A percentile compares a stretch with the other conserved stretches of the same genome.
Evolutionary conservation across 2,113 vertebrate genomes (phyloP).

Genomic region (Epinephelus fuscoguttatus): DNA sequence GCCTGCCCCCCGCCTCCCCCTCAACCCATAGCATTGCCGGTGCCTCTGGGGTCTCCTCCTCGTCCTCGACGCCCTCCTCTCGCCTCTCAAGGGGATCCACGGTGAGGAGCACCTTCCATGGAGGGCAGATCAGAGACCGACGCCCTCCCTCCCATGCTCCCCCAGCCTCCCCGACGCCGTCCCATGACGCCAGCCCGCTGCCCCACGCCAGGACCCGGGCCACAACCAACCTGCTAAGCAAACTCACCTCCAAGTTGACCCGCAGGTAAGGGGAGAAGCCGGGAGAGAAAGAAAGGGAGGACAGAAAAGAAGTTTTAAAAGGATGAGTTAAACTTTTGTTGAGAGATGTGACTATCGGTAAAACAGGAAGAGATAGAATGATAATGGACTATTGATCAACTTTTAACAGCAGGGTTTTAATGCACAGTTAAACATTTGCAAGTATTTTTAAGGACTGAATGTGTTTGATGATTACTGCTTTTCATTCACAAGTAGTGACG

Average conservation of each 20-base stretch:
- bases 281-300: not conserved
- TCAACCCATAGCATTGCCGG: conserved; percentile 90
- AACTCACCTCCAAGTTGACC: conserved; percentile 94
- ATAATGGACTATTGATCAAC: not conserved
- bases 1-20: conserved; percentile 85
- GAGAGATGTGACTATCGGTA: not conserved
- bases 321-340: not conserved
- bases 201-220: conserved; percentile 89
- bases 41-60: conserved; percentile 77
- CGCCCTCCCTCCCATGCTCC: conserved; percentile 87
- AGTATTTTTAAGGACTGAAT: not conserved
- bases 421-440: conserved; percentile 5
- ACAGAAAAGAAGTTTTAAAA: not conserved
- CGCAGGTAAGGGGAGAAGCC: conserved; percentile 89
- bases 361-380: not conserved
- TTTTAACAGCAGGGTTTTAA: not conserved
- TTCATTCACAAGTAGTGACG: not conserved
- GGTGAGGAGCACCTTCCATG: conserved; percentile 94
- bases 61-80: conserved; percentile 85
- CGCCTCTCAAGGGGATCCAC: conserved; percentile 90
- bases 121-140: conserved; percentile 92
- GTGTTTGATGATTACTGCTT: conserved; percentile 9
- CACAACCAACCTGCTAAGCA: conserved; percentile 93
- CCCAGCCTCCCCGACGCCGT: conserved; percentile 88
- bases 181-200: conserved; percentile 88